Conservation (phyloP, 2,797 vertebrate genomes). For the Potorous gilbertii region DNA sequence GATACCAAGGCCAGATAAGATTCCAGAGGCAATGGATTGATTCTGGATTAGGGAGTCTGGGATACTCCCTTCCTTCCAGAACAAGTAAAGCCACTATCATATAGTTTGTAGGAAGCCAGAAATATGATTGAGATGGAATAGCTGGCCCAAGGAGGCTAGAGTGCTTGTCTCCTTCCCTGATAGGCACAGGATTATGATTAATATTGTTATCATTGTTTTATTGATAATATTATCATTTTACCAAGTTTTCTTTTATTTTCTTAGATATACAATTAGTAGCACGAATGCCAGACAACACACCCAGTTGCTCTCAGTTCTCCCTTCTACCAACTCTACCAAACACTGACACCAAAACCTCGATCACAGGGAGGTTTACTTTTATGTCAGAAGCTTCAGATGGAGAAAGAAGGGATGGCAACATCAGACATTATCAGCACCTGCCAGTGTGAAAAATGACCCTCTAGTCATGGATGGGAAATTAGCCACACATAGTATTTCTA, state of each 20-base stretch:
- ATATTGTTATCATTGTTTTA: neutral
- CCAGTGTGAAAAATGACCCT: slow-evolving; percentile 75
- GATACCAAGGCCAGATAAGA: neutral
- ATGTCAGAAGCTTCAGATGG: slow-evolving; percentile 57
- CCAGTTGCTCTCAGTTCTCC: slow-evolving; percentile 46
- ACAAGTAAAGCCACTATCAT: neutral
- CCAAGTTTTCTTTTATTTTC: slow-evolving; percentile 52
- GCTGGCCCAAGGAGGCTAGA: neutral
- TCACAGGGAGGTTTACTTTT: slow-evolving; percentile 65
- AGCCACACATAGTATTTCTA: slow-evolving; percentile 54
- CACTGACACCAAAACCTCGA: slow-evolving; percentile 40
- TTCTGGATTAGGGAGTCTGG: neutral
- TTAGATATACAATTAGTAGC: slow-evolving; percentile 21
- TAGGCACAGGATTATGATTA: neutral
- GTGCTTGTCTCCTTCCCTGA: neutral
- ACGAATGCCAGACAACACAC: slow-evolving; percentile 33
- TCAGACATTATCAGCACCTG: slow-evolving; percentile 66
- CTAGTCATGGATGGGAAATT: slow-evolving; percentile 66
- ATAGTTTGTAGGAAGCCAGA: neutral
- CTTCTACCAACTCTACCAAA: slow-evolving; percentile 15
- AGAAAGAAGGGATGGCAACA: slow-evolving; percentile 47
- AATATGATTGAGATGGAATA: neutral
- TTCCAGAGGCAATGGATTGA: neutral
- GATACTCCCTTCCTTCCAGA: neutral
- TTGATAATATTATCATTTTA: neutral